Base-by-base conservation (phyloP, 1,140 invertebrate species). In the Drosophila sucinea region DNA sequence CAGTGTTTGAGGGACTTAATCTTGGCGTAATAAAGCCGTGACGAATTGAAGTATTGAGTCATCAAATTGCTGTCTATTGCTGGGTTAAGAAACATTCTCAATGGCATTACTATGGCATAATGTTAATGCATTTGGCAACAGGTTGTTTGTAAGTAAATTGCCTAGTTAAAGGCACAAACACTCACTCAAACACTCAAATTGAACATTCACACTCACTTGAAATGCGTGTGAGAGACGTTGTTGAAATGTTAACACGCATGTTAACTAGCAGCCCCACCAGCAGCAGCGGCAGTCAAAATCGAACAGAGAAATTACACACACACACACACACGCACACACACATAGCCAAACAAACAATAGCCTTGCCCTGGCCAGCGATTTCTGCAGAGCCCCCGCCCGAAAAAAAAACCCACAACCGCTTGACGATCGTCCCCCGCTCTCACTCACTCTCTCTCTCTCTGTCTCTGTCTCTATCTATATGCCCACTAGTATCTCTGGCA, bases 221-320 rank as follows among this genome's bases (percentile, higher is more conserved):
- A 57, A 51, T 67, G 70, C 75, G 67, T 70, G 55, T 44, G 51
- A 51, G 44, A 66, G 62, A 65, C 40, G 54, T 32, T 56, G 63
- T 60, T 56, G 57, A 67, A 71, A 69, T 75, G 83, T 76, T 85
- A 85, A 79, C 82, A 86, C 74, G 79, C 74, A 72, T 85, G 82
- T 78, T 78, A 85, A 81, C 73, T 41, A 78, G 55, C 66, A 68
- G 51, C 38, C 57, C 44, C 56, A 61, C 47, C 54, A 70, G 60
- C 58, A 40, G 51, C 64, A 57, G 33, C 33, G 23, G 54, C 69
- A 47, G 67, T 40, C 57, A 56, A 70, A 66, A 73, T 79, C 70
- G 75, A 81, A 78, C 64, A 67, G 70, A 67, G 74, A 79, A 73
- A 73, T 70, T 77, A 70, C 41, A 51, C 30, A 51, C 60, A 62